phyloP scores from a whole-genome alignment of 2,888 invertebrate genomes.

The Orthosia incerta region DNA sequence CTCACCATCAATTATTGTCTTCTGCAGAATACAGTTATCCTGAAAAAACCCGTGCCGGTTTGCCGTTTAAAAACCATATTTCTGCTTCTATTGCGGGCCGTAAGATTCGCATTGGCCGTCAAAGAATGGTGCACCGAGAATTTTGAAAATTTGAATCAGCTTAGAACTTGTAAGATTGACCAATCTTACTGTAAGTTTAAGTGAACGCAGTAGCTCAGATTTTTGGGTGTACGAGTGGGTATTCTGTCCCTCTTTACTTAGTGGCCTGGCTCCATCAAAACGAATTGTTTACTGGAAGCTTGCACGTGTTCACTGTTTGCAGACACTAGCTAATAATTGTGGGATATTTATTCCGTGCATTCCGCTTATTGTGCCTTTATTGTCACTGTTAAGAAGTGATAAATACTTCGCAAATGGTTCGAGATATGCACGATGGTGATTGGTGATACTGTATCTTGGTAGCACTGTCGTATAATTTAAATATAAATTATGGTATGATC shows the following conservation, averaged over 20 bases:
- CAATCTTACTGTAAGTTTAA: not conserved
- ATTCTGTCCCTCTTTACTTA: slow-evolving; percentile 33
- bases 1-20: not conserved
- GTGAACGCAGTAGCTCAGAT: no score
- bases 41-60: not conserved
- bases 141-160: not conserved
- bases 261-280: slow-evolving; percentile 71
- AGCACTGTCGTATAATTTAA: slow-evolving; percentile 23
- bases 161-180: not conserved
- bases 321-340: slow-evolving; percentile 64
- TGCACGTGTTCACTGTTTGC: slow-evolving; percentile 80
- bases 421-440: slow-evolving; percentile 30
- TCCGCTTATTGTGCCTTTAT: slow-evolving; percentile 52
- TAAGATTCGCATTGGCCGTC: not conserved
- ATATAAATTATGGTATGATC: slow-evolving; percentile 29
- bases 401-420: slow-evolving; percentile 49
- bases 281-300: slow-evolving; percentile 80
- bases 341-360: slow-evolving; percentile 61
- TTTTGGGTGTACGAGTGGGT: not conserved
- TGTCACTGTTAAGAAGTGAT: slow-evolving; percentile 58
- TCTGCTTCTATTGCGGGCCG: not conserved
- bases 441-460: slow-evolving; percentile 25
- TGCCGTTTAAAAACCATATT: not conserved
- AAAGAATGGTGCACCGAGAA: no score
- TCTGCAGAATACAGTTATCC: not conserved